These are phyloP conservation scores for Dichetophora obliterata DNA, from an alignment of 2,888 invertebrate genomes.

Conservation along the genomic window DNA sequence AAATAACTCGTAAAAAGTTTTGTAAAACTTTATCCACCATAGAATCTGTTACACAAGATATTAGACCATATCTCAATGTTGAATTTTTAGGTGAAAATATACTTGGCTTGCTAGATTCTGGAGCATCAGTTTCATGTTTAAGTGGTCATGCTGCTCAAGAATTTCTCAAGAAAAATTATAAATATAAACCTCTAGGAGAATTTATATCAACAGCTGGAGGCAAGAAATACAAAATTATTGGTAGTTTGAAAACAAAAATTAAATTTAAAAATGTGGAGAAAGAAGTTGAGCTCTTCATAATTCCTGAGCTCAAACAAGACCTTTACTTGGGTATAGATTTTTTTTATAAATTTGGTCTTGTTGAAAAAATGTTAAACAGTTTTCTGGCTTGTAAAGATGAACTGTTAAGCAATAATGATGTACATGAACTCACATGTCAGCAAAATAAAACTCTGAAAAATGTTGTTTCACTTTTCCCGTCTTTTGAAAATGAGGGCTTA, in stretches of 20 bases:
- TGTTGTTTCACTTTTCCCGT: conserved; percentile 30
- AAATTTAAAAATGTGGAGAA: no score
- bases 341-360: conserved; percentile 33
- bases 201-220: conserved; percentile 41
- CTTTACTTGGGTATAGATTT: conserved; percentile 43
- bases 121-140: no score
- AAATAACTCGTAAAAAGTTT: no score
- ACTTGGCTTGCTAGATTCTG: conserved; percentile 31
- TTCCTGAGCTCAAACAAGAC: no score
- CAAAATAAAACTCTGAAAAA: not conserved
- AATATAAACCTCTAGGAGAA: no score
- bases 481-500: no score
- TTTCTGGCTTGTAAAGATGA: not conserved
- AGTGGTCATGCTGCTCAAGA: no score
- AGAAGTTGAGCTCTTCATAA: no score
- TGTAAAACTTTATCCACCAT: not conserved
- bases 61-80: conserved; percentile 41
- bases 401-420: not conserved
- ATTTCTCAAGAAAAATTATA: no score
- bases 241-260: no score
- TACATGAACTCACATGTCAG: not conserved
- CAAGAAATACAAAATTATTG: conserved; percentile 35
- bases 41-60: not conserved
- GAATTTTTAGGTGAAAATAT: conserved; percentile 25
- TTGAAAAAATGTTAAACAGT: conserved; percentile 25